Evolutionary conservation across 2,888 invertebrate species (phyloP), one percentile per base, ranked within the genome.

Genomic region (Agrypnus murinus): DNA sequence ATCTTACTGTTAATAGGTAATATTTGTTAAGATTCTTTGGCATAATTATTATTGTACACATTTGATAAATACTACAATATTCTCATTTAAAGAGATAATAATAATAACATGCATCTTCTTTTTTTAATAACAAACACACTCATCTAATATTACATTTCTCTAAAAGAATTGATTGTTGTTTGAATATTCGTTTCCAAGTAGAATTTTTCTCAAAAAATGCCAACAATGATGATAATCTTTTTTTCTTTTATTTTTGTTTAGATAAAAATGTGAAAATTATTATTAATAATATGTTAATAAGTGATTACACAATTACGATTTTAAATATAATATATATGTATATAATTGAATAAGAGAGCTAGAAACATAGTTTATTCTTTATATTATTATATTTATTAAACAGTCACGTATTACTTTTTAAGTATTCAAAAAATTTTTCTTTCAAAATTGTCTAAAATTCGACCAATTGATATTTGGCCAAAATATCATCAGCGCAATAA

Each of bases 321-420:
- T 77, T 74, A 74, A 71, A 75, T 79, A 58, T 69, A 38, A 65
- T 57, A 77, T 70, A 76, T 79, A n/a, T n/a, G n/a, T n/a, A 62
- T 72, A 65, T 68, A 69, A 69, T 72, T 60, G 69, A 65, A 72
- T 69, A 69, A 82, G 82, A 83, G 82, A 82, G 81, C 81, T 81
- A 80, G 80, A 81, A 82, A 82, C 79, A 80, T 80, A 77, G 81
- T 78, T 79, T 25, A 25, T 80, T 80, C 25, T 79, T 75, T 80
- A 80, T 73, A 59, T 25, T 25, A 25, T 3, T 79, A 78, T 76
- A n/a, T 78, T 78, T 79, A 74, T 78, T 77, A 77, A 82, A 81
- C 81, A 81, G 81, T 81, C 81, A 80, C 80, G 78, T 81, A 70
- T 65, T n/a, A n/a, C n/a, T n/a, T n/a, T n/a, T n/a, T 77, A 81